These are phyloP conservation scores for Anorthoa munda DNA, from an alignment of 2,888 invertebrate genomes.

Conservation along the genomic window DNA sequence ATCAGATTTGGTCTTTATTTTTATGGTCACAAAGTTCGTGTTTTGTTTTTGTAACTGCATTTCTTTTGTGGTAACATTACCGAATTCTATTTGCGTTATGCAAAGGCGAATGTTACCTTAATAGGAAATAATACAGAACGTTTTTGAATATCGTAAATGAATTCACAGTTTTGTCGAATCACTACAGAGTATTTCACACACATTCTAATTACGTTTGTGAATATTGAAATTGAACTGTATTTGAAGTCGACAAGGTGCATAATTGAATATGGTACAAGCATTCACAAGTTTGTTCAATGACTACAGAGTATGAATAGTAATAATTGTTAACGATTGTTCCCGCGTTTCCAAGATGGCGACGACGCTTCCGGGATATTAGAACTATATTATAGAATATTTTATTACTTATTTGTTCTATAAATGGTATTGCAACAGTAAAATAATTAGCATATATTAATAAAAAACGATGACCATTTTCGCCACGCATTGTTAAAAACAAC, in stretches of 20 bases:
- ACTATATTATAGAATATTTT: constrained; percentile 64
- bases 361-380: constrained; percentile 70
- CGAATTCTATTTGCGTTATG: constrained; percentile 36
- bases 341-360: constrained; percentile 62
- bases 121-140: constrained; percentile 27
- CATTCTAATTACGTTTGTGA: constrained; percentile 47
- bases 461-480: neutral
- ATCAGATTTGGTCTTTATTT: constrained; percentile 51
- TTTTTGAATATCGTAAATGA: constrained; percentile 31
- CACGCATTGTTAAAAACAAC: neutral
- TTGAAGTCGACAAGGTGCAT: constrained; percentile 11
- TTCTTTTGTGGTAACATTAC: constrained; percentile 33
- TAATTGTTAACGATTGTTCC: constrained; percentile 67
- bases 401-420: constrained; percentile 60
- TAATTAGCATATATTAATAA: constrained; percentile 52
- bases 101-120: constrained; percentile 38
- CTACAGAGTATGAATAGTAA: constrained; percentile 67
- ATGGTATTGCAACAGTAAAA: constrained; percentile 60
- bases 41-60: constrained; percentile 47
- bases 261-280: constrained; percentile 24
- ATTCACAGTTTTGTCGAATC: constrained; percentile 41
- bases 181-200: constrained; percentile 55
- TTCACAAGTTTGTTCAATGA: constrained; percentile 56
- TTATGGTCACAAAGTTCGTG: constrained; percentile 25
- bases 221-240: constrained; percentile 43